Conservation (phyloP, 2,797 vertebrate species). For the Myotis daubentonii region DNA sequence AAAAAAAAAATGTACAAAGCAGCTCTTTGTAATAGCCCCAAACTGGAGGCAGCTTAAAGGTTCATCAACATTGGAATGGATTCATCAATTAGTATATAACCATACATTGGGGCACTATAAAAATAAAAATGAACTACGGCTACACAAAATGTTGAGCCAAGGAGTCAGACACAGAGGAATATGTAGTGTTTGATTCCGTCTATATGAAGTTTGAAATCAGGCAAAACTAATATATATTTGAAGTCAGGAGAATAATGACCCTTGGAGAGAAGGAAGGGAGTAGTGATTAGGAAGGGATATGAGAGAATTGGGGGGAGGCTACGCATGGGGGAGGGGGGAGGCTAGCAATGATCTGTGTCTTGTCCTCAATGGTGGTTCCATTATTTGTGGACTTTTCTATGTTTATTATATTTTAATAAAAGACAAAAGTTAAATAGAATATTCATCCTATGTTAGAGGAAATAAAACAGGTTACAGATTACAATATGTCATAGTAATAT, state of each 20-base stretch:
- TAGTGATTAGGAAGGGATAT: background rate
- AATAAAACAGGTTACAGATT: background rate
- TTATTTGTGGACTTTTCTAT: background rate
- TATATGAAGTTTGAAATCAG: background rate
- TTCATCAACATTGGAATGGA: background rate
- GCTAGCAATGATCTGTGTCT: background rate
- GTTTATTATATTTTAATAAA: background rate
- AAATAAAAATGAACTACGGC: slow-evolving; percentile 40
- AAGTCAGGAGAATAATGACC: background rate
- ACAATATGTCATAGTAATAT: background rate
- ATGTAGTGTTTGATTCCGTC: background rate
- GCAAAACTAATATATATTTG: slow-evolving; percentile 16
- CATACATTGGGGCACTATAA: background rate
- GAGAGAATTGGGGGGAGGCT: background rate
- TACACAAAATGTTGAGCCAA: slow-evolving; percentile 6
- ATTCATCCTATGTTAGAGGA: background rate
- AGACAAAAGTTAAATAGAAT: background rate
- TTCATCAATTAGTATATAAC: background rate
- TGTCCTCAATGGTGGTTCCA: background rate
- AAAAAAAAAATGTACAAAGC: background rate
- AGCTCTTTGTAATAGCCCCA: background rate
- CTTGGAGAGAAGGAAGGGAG: background rate
- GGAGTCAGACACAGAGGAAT: background rate
- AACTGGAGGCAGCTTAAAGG: slow-evolving; percentile 3
- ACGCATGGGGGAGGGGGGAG: too few relatives aligned